Percentiles rank a stretch among this genome's conserved stretches.
phyloP scores from a whole-genome alignment of 1,140 invertebrate genomes.

The Drosophila parvula region DNA sequence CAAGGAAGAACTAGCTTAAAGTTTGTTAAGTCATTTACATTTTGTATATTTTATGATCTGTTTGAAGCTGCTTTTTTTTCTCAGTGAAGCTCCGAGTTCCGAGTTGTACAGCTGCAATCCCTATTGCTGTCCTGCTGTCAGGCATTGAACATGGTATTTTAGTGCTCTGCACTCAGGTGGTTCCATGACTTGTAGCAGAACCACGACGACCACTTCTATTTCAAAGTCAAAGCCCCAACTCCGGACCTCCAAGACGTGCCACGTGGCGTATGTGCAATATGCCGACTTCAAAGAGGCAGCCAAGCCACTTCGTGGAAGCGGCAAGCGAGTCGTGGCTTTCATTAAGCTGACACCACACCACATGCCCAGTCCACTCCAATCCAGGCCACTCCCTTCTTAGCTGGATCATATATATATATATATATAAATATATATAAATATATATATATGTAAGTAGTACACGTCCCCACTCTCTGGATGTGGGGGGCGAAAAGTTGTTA shows the following conservation, averaged over 20 bases:
- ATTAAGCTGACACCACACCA: constrained; percentile 64
- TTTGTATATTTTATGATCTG: background rate
- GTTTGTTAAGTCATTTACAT: background rate
- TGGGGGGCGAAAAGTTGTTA: constrained; percentile 69
- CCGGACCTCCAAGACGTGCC: constrained; percentile 27
- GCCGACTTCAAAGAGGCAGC: constrained; percentile 65
- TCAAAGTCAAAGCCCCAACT: constrained; percentile 19
- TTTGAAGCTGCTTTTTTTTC: too few relatives aligned
- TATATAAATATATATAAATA: too few relatives aligned
- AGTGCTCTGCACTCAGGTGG: constrained; percentile 8
- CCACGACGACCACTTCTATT: constrained; percentile 22
- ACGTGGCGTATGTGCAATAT: constrained; percentile 64
- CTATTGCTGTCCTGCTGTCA: constrained; percentile 24
- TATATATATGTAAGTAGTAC: constrained; percentile 8
- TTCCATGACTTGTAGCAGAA: background rate
- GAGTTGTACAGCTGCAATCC: constrained; percentile 8
- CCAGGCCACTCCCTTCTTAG: constrained; percentile 19
- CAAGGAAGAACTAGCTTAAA: background rate
- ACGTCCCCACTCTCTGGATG: constrained; percentile 24
- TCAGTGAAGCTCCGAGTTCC: background rate
- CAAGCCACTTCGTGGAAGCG: constrained; percentile 47
- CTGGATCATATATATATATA: constrained; percentile 17
- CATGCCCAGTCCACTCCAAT: constrained; percentile 14
- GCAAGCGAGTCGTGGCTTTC: constrained; percentile 63
- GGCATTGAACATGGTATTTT: constrained; percentile 4